Evolutionary conservation across 2,888 invertebrate genomes (phyloP), one percentile per base, ranked within the genome.

Genomic region (Orchesellides sinensis): DNA sequence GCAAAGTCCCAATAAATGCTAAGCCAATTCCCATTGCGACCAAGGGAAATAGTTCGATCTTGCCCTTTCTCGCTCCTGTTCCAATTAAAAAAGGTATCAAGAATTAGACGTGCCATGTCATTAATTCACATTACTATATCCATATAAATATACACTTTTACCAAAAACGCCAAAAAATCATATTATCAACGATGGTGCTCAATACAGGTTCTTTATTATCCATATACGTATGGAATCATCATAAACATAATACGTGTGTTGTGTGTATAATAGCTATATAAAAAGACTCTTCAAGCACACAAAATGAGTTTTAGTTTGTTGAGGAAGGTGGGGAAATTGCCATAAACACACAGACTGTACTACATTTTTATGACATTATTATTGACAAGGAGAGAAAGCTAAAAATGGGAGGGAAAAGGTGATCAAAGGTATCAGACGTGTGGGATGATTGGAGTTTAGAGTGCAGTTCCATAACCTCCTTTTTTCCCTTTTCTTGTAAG

Each of bases 11-110:
- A 65, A 87, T 78, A 61, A 85, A 86, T 68, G 88, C 88, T 70
- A 85, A 82, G 49, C 87, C 87, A 49, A 88, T 81, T 72, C 88
- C 88, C 68, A 88, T 79, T 52, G 86, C 87, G 56, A 87, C 87
- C 82, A 88, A 81, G 45, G 88, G 88, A 61, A 86, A 87, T 73
- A 88, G 85, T 84, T 87, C 87, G 85, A 88, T 86, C 85, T 86
- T 86, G 79, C 87, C 85, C 77, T 83, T 83, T 69, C 87, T 86
- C 70, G 85, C 87, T 85, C 86, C 87, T 86, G 49, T 75, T 82
- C 69, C 75, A 72, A 83, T 78, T 73, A 83, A 75, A 83, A 83
- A 72, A 52, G 56, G 56, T 65, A 77, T 74, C 65, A 63, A 61
- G 49, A 61, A 54, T 69, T 69, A 59, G 32, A 75, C 32, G 32